Evolutionary conservation across 2,797 vertebrate species (phyloP), one percentile per base, ranked within the genome.

Genomic region (Melanotaenia parkinsoni): DNA sequence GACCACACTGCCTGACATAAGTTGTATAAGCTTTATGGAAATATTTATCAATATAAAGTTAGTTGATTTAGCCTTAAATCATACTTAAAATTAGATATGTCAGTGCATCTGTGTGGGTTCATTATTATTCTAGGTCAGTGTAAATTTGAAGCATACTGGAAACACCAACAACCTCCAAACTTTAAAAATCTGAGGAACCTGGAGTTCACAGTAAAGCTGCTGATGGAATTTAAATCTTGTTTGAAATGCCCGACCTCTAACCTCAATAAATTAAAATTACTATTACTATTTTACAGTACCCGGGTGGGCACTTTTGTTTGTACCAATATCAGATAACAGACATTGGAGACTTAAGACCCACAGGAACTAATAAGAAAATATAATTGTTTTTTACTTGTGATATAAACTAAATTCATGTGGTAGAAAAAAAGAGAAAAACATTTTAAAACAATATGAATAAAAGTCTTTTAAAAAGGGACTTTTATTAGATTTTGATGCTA

Each of bases 101-200:
- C 51, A 28, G 53, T 8, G n/a, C 12, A 9, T 43, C 3, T 58
- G 26, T 22, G 51, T 61, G 50, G 51, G 51, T 32, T 58, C 8
- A 3, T 26, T 54, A 35, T 71, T 58, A 78, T 81, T 78, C 57
- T 47, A 50, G 58, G 64, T 26, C 22, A 16, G 65, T 22, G 57
- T 28, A 58, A 40, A 61, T 14, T 22, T 51, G 7, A 58, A 37
- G 45, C 43, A 59, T 20, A 58, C 35, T 74, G 24, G 70, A 76
- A 73, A 81, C 69, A 63, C 38, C 70, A 67, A 77, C 58, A 51
- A 40, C 11, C 20, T 58, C 13, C 28, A 74, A 30, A 57, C 56
- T 60, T 58, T 32, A 2, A 68, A 68, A 64, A 68, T 26, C 38
- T 33, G 26, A 60, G 37, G 72, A 81, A 71, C 76, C 51, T 43